Percentiles rank a stretch among this genome's conserved stretches.
These are phyloP conservation scores for Enteromius argenteus DNA, from an alignment of 2,797 vertebrate genomes.

Conservation along the genomic window DNA sequence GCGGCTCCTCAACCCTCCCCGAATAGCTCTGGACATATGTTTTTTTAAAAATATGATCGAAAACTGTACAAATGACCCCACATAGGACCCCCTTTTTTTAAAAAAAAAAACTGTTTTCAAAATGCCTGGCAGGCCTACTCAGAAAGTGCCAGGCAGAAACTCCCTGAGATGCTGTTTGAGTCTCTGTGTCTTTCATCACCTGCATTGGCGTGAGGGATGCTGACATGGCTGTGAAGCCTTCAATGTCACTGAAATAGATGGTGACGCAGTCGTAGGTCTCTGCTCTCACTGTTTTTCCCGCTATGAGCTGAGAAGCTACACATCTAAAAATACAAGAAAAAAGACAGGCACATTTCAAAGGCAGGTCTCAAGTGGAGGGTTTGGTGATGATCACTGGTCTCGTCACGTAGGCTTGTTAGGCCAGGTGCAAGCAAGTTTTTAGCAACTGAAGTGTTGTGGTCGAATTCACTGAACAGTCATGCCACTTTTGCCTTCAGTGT, in stretches of 20 bases:
- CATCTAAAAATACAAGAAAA: constrained; percentile 60
- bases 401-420: constrained; percentile 17
- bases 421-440: constrained; percentile 34
- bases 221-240: constrained; percentile 65
- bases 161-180: constrained; percentile 1
- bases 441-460: neutral
- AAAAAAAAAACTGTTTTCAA: neutral
- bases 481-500: neutral
- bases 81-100: neutral
- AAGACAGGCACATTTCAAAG: constrained; percentile 40
- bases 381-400: constrained; percentile 30
- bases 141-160: neutral
- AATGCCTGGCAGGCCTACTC: neutral
- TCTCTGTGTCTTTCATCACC: constrained; percentile 45
- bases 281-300: constrained; percentile 62
- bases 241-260: constrained; percentile 70
- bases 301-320: constrained; percentile 64
- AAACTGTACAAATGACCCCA: neutral
- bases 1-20: neutral
- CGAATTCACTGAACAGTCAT: neutral
- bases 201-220: constrained; percentile 66
- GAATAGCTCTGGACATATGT: neutral
- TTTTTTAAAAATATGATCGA: neutral
- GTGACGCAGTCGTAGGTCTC: constrained; percentile 67
- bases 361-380: constrained; percentile 27